Evolutionary conservation across 2,888 invertebrate genomes (phyloP).

Genomic region (Parnassius glacialis): DNA sequence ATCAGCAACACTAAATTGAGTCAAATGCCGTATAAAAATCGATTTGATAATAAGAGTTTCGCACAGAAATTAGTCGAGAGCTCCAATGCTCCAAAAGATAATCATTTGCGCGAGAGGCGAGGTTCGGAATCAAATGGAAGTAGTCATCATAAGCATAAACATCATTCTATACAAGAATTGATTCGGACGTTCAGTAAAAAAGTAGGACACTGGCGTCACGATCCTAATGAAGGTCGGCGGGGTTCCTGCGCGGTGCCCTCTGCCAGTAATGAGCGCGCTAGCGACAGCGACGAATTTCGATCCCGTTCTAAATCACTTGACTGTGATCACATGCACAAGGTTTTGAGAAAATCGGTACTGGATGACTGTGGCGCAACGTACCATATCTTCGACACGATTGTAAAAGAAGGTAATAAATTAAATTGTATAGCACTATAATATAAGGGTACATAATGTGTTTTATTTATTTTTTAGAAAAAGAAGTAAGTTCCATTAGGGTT

Average conservation of each 20-base stretch:
- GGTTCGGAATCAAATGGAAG: conserved; percentile 62
- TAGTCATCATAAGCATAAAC: conserved; percentile 72
- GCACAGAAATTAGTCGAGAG: conserved; percentile 65
- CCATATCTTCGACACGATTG: conserved; percentile 89
- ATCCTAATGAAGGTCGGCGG: conserved; percentile 71
- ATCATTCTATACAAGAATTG: conserved; percentile 88
- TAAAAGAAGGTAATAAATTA: conserved; percentile 70
- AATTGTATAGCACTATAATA: conserved; percentile 2
- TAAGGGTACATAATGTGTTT: too few relatives aligned
- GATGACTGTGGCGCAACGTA: conserved; percentile 91
- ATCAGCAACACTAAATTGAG: conserved; percentile 63
- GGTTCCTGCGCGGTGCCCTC: conserved; percentile 68
- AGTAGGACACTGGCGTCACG: conserved; percentile 86
- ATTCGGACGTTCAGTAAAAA: conserved; percentile 88
- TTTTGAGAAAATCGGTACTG: conserved; percentile 68
- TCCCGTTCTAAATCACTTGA: conserved; percentile 90
- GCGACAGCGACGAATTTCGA: conserved; percentile 84
- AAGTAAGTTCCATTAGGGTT: too few relatives aligned
- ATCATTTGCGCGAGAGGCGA: conserved; percentile 49
- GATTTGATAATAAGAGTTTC: conserved; percentile 69
- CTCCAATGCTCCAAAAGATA: conserved; percentile 45
- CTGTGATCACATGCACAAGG: conserved; percentile 71
- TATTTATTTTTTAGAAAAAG: too few relatives aligned
- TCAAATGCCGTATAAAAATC: conserved; percentile 48
- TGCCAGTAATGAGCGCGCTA: conserved; percentile 70